These are phyloP conservation scores for Zelostemma sp. DNA, from an alignment of 1,140 invertebrate genomes.

Conservation along the genomic window DNA sequence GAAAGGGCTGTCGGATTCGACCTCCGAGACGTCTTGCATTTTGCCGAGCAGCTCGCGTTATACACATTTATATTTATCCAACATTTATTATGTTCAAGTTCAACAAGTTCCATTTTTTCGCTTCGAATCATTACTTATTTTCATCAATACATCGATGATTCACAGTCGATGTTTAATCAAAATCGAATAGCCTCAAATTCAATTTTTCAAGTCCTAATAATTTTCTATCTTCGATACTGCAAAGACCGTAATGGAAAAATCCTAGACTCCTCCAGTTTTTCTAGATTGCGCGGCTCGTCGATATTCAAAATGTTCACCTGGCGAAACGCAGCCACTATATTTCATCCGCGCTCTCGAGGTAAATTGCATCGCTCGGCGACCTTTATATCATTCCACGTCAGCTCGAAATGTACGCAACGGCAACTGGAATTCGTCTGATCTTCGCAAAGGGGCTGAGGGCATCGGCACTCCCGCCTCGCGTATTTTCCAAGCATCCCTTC, in stretches of 20 bases:
- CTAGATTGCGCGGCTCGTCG: no score
- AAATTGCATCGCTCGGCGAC: neutral
- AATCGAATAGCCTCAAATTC: no score
- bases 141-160: no score
- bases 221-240: no score
- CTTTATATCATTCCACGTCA: constrained; percentile 5
- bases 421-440: neutral
- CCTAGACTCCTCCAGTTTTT: no score
- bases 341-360: neutral
- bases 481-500: neutral
- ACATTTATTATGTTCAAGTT: no score
- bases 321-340: neutral
- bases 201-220: no score
- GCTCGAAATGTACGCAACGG: neutral
- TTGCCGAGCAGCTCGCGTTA: neutral
- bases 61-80: no score
- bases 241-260: neutral
- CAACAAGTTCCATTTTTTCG: no score
- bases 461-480: neutral
- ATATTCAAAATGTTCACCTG: constrained; percentile 6
- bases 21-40: constrained; percentile 45
- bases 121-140: no score
- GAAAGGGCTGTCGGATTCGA: constrained; percentile 66
- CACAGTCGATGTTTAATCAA: no score
- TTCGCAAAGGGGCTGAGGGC: neutral